Base-by-base conservation (phyloP, 2,888 invertebrate species). In the Ceraclea dissimilis region DNA sequence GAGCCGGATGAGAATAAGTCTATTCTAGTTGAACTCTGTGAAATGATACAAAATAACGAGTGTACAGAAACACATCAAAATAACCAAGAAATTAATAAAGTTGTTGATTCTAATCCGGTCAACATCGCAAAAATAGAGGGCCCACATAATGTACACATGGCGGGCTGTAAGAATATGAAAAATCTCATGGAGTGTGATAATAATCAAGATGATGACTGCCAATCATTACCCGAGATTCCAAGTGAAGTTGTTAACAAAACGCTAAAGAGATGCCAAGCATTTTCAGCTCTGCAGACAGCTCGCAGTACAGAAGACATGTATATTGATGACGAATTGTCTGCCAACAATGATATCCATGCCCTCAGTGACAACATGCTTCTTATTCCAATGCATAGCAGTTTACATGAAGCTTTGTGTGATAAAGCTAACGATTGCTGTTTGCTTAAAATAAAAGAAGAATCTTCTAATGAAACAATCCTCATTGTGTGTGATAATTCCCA, bases 231-330 rank as follows among this genome's bases (percentile, higher is more conserved):
- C 1, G 57, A 58, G 26, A 11, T 53, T 6, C 44, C 46, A 2
- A 17, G 43, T 21, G 60, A 61, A 46, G 19, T 67, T 39, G 71
- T 71, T 31, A 64, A 68, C 22, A 70, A 73, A 55, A 68, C 72
- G 50, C 64, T 78, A 63, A 78, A 76, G 65, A 66, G 78, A 21
- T 78, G 77, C 65, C 77, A 77, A 68, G 73, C 75, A 69, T 78
- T 76, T 69, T 75, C 71, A 65, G 76, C 77, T 65, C 69, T 78
- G 67, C 77, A 77, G 75, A 75, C 78, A 71, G 76, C 76, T 65
- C 71, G 71, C 66, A 78, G 78, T 66, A 78, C 77, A n/a, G 79
- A 79, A 62, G 79, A 79, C 64, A 65, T 79, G 50, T 79, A 79
- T 68, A 79, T 79, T 64, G 79, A 79, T 66, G 79, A 79, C 66